phyloP scores from a whole-genome alignment of 2,113 vertebrate genomes.

The Hydrolagus affinis region DNA sequence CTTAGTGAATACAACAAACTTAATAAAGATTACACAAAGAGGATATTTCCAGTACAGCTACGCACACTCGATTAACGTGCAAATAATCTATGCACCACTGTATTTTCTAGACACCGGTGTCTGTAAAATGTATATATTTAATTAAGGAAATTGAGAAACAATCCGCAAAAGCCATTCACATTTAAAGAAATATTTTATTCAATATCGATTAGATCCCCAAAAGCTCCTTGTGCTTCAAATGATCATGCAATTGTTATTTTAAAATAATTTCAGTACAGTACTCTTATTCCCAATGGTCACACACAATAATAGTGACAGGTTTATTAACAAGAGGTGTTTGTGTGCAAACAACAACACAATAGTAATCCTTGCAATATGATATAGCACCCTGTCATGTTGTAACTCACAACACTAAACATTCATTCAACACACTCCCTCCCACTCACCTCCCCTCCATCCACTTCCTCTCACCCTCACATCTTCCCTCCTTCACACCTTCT shows the following conservation, averaged over 20 bases:
- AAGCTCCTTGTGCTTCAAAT: neutral
- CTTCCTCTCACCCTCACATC: no score
- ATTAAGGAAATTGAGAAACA: neutral
- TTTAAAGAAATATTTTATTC: neutral
- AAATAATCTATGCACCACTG: neutral
- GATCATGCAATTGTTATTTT: neutral
- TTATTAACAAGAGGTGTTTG: neutral
- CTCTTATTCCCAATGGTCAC: neutral
- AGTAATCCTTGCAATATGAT: no score
- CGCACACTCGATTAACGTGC: neutral
- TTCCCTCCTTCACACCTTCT: no score
- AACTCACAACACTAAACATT: no score
- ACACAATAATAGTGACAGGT: neutral
- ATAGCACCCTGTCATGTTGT: no score
- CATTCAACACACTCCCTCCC: no score
- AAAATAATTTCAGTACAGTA: neutral
- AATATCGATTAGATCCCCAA: neutral
- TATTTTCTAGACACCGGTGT: neutral
- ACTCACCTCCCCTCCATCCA: no score
- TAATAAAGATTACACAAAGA: neutral
- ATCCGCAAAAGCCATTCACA: neutral
- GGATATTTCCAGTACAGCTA: neutral
- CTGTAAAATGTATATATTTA: neutral
- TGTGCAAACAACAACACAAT: no score
- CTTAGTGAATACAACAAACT: neutral